Base-by-base conservation (phyloP, 2,888 invertebrate species). In the Drosophila nr. perissopoda region DNA sequence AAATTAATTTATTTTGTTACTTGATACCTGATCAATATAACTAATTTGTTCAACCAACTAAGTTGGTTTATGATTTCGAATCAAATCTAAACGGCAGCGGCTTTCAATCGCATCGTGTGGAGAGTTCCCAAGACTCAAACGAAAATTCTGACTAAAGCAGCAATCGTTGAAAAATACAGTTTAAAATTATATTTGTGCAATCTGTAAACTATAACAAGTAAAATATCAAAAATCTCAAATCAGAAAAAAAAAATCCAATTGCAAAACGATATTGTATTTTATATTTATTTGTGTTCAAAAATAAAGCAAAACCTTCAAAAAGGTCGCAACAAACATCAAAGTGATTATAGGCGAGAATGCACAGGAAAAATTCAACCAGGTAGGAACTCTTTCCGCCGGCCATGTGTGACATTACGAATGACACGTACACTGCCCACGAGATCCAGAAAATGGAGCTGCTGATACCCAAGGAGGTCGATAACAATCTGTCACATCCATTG, bases 331-430 rank as follows among this genome's bases (percentile, higher is more conserved):
- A 61, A 77, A 76, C 11, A 38, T 83, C 2, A 83, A 86, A 70
- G 78, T 82, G 78, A 75, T 76, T 4, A 62, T 81, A 56, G 91
- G 91, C 34, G 90, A 91, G 91, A 92, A 92, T 64, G 90, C 91
- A 60, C 73, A 86, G 51, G 91, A 89, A 60, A 90, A 85, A 36
- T 73, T 83, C 16, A 90, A 87, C 38, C 90, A 88, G 57, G 78
- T 84, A 99, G 93, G 99, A 99, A 94, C 96, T 98, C 90, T 98
- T 96, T 89, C 95, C 97, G 2, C 98, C 99, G 0, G 97, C 97
- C 52, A 95, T 98, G 29, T 94, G 93, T 8, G 99, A 99, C 91
- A 96, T 99, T 63, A 97, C 98, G 13, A 98, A 98, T 93, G 95
- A 97, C 91, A 96, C 98, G 0, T 99, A 97, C 92, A 95, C 95